Base-by-base conservation (phyloP, 2,888 invertebrate genomes). In the Notocelia uddmanniana region DNA sequence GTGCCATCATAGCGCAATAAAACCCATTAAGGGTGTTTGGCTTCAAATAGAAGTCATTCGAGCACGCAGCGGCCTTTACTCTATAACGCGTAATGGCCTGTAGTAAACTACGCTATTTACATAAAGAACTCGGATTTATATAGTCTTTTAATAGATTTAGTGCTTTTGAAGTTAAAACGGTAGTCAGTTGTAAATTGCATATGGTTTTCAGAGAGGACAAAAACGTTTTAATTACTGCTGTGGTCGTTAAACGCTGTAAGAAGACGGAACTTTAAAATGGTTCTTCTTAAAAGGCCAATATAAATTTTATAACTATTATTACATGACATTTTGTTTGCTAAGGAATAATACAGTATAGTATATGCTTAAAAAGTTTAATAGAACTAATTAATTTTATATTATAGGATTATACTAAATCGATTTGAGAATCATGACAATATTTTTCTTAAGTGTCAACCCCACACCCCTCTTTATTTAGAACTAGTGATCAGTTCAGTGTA, bases 41-140 rank as follows among this genome's bases (percentile, higher is more conserved):
- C 59, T 75, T 79, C 59, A 75, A 85, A 86, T 88, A 89, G 86
- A 86, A 80, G 77, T 68, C 76, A 80, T 79, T 79, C 79, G 77
- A 82, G 84, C 82, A 78, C 82, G 83, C 83, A 81, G 82, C 80
- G 82, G 83, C 81, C 83, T 81, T 86, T 79, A 86, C 81, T 76
- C 81, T 71, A 60, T 60, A 73, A 81, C 81, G 78, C 81, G 69
- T 73, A 77, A 79, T 80, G 76, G 83, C 82, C 85, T 81, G 84
- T 80, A 78, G 81, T 87, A 81, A 86, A 83, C 81, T 79, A 82
- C 76, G 78, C 78, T 77, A 79, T 72, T 67, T 72, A 79, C 75
- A 78, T 79, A 75, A 77, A 77, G 71, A 76, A 78, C 76, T 78
- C 75, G 78, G 74, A 80, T 78, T 71, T 66, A 69, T 78, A 74